phyloP scores from a whole-genome alignment of 2,888 invertebrate genomes.

The Holacanthella duospinosa region DNA sequence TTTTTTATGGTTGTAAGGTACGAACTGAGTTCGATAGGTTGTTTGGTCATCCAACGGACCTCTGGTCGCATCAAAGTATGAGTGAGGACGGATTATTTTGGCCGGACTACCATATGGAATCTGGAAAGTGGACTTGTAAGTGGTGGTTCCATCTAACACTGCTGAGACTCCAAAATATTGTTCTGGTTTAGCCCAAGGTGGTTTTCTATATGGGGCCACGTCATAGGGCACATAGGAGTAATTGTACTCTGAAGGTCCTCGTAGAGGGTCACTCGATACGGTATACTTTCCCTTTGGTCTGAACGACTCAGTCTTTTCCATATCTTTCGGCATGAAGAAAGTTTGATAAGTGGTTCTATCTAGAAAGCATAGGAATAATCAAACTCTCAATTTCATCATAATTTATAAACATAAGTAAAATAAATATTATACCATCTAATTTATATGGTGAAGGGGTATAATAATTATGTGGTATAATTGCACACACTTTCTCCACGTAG shows the following conservation, averaged over 20 bases:
- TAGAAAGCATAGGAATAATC: background rate
- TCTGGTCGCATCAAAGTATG: constrained; percentile 12
- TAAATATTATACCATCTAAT: background rate
- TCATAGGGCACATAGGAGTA: background rate
- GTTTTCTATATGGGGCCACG: constrained; percentile 1
- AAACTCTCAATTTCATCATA: background rate
- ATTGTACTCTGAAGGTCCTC: constrained; percentile 3
- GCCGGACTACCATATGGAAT: constrained; percentile 18
- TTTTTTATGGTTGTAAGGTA: constrained; percentile 18
- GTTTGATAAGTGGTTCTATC: background rate
- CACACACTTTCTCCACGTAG: background rate
- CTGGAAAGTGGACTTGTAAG: constrained; percentile 20
- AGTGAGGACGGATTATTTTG: constrained; percentile 16
- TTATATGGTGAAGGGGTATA: background rate
- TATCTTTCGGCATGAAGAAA: background rate
- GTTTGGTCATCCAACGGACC: constrained; percentile 23
- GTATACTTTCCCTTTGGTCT: background rate
- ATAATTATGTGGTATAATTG: background rate
- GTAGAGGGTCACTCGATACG: background rate
- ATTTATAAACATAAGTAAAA: no score
- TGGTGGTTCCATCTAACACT: constrained; percentile 17
- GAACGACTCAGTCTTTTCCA: background rate
- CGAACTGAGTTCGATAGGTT: constrained; percentile 20
- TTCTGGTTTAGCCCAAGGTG: constrained; percentile 13
- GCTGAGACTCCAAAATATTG: constrained; percentile 15